Conservation (phyloP, 2,113 vertebrate species). For the Lophotis ruficrista region DNA sequence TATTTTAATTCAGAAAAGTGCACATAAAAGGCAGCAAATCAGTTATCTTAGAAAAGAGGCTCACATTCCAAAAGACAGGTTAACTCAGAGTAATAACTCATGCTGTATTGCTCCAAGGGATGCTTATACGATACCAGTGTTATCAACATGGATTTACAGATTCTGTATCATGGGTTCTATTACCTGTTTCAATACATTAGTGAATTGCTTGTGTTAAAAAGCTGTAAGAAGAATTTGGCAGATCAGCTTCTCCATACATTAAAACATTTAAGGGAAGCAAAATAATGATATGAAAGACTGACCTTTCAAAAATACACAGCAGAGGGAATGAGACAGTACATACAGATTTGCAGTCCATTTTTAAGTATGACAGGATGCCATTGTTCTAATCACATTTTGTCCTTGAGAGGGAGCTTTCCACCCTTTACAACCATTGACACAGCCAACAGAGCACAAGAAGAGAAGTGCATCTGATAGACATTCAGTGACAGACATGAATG, state of each 20-base stretch:
- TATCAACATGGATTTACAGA: constrained; percentile 41
- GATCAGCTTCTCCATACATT: constrained; percentile 17
- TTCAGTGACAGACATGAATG: neutral
- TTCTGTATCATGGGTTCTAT: constrained; percentile 35
- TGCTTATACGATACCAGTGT: neutral
- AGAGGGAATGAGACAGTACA: neutral
- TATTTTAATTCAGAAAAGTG: neutral
- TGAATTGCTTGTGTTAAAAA: constrained; percentile 70
- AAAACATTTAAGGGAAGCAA: constrained; percentile 49
- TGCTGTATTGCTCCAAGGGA: neutral
- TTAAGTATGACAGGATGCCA: constrained; percentile 5
- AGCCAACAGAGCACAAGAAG: neutral
- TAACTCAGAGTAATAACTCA: neutral
- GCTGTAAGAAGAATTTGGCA: constrained; percentile 47
- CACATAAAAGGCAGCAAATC: neutral
- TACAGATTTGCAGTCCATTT: constrained; percentile 25
- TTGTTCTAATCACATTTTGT: constrained; percentile 32
- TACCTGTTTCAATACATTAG: constrained; percentile 57
- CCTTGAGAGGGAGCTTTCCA: constrained; percentile 29
- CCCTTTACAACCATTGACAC: neutral
- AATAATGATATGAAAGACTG: constrained; percentile 11
- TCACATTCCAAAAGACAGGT: neutral
- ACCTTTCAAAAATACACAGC: neutral
- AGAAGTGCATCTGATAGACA: neutral
- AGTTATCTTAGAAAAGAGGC: neutral